These are phyloP conservation scores for Platyscapa corneri DNA, from an alignment of 1,140 invertebrate species.

Conservation along the genomic window DNA sequence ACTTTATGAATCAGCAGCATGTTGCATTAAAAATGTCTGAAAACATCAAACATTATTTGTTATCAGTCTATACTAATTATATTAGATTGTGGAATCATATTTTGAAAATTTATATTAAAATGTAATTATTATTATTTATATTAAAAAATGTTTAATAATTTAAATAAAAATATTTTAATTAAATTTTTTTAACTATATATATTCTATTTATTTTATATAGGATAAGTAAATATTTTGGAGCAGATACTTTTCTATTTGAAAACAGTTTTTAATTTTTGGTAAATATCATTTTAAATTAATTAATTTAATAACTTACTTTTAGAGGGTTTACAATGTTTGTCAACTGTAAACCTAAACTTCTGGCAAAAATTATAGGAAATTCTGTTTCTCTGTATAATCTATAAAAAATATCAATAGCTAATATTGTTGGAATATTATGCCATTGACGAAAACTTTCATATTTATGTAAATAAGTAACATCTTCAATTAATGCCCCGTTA, in stretches of 20 bases:
- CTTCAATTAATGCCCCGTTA: conserved; percentile 80
- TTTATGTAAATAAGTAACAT: conserved; percentile 81
- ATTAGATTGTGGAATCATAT: too few relatives aligned
- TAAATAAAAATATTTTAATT: too few relatives aligned
- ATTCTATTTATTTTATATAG: too few relatives aligned
- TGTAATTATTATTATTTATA: too few relatives aligned
- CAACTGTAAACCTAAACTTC: conserved; percentile 90
- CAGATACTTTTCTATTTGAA: too few relatives aligned
- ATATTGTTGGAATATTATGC: conserved; percentile 91
- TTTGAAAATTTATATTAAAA: too few relatives aligned
- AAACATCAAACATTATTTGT: conserved; percentile 32
- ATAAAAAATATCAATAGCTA: conserved; percentile 91
- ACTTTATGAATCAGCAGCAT: conserved; percentile 55
- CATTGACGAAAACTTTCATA: conserved; percentile 91
- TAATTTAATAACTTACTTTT: conserved; percentile 84
- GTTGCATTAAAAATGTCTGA: conserved; percentile 59
- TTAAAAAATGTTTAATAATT: too few relatives aligned
- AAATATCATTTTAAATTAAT: too few relatives aligned
- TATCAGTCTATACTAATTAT: too few relatives aligned
- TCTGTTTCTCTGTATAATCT: conserved; percentile 87
- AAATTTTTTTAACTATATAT: too few relatives aligned
- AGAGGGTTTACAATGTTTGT: conserved; percentile 86
- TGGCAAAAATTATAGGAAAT: conserved; percentile 85
- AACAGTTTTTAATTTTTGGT: too few relatives aligned
- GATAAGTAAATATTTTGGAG: too few relatives aligned